Evolutionary conservation across 2,113 vertebrate genomes (phyloP), one percentile per base, ranked within the genome.

Genomic region (Archocentrus centrarchus): DNA sequence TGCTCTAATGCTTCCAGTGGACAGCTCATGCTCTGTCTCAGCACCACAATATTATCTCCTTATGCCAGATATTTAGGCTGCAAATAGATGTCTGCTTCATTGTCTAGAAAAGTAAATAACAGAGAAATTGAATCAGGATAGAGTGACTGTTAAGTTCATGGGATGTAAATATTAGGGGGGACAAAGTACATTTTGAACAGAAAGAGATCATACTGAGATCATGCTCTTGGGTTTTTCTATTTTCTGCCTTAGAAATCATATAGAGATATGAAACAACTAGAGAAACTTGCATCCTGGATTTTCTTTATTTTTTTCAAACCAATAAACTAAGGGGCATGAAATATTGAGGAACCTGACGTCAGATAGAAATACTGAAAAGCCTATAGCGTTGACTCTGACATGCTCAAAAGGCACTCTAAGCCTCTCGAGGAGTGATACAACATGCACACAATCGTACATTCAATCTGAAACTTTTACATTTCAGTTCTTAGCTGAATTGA

Each of bases 391-490:
- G 82, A 57, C 90, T 89, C 73, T 41, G 78, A 87, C 82, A 87
- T 35, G 85, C 89, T 91, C 81, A 78, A 83, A 92, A 93, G 88
- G 91, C 91, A 91, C 91, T 94, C 85, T 27, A 2, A 77, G 81
- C 81, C 83, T 84, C 84, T 75, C 64, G 75, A 76, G 80, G 86
- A 87, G 85, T 27, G 75, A 84, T 66, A 79, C 89, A 88, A 92
- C 88, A 84, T 77, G 87, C 83, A 70, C 91, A 93, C 93, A 95
- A 92, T 93, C 64, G 22, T 87, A 93, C 92, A 93, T 92, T 89
- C 93, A 93, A 92, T 93, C 92, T 88, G 27, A 91, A 95, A 95
- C 95, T 95, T 96, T 95, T 95, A 94, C 95, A 94, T 96, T 96
- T 95, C 93, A 86, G 84, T 94, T 95, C 93, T 90, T 91, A 88